Evolutionary conservation across 2,113 vertebrate genomes (phyloP).

Genomic region (Mus musculus): DNA sequence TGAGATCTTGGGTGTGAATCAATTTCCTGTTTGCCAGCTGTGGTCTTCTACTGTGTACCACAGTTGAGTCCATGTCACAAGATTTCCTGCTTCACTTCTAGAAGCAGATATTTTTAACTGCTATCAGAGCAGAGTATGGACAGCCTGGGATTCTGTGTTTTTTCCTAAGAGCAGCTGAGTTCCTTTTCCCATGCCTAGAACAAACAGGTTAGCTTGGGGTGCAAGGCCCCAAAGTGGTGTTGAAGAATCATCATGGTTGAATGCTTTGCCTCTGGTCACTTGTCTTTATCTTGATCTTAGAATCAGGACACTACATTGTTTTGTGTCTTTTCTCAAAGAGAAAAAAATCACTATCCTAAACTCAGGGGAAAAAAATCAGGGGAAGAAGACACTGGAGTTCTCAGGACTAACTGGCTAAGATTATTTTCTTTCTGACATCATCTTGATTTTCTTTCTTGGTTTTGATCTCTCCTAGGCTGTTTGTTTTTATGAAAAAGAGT

Average conservation of each 20-base stretch:
- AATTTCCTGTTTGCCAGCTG: background rate
- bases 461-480: background rate
- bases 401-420: background rate
- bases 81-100: background rate
- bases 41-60: background rate
- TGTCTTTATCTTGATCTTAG: background rate
- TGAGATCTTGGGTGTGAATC: background rate
- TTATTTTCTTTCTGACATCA: background rate
- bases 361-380: background rate
- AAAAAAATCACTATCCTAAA: background rate
- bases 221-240: background rate
- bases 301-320: background rate
- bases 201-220: background rate
- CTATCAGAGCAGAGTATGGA: background rate
- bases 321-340: background rate
- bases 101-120: background rate
- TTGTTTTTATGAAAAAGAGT: background rate
- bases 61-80: background rate
- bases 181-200: background rate
- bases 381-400: background rate
- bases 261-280: background rate
- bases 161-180: background rate
- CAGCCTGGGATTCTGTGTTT: background rate
- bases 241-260: background rate
- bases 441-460: background rate